phyloP scores from a whole-genome alignment of 2,888 invertebrate species.

The Apodemia hepburni region DNA sequence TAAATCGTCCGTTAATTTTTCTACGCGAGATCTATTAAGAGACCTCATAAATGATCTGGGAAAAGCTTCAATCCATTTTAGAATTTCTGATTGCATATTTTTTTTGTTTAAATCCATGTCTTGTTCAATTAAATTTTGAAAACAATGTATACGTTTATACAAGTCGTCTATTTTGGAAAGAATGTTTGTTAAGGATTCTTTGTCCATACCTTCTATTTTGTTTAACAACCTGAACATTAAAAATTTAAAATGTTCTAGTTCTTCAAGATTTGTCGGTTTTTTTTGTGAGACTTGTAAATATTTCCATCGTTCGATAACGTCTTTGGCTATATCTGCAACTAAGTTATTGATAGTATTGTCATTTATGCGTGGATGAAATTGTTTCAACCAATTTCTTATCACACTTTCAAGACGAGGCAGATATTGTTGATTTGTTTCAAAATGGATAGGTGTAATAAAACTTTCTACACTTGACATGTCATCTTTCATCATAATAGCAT shows the following conservation, averaged over 20 bases:
- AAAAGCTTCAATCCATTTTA: background rate
- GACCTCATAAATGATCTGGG: constrained; percentile 5
- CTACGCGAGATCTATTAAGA: constrained; percentile 9
- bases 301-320: constrained; percentile 26
- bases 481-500: background rate
- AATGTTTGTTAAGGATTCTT: constrained; percentile 19
- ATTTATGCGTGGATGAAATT: constrained; percentile 11
- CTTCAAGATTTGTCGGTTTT: constrained; percentile 17
- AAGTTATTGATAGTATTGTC: constrained; percentile 21
- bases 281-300: constrained; percentile 26
- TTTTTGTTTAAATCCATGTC: background rate
- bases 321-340: constrained; percentile 20
- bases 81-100: background rate
- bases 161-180: constrained; percentile 20
- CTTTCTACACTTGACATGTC: background rate
- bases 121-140: background rate
- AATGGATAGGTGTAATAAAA: background rate
- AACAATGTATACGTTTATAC: background rate
- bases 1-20: constrained; percentile 19
- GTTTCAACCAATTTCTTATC: constrained; percentile 22
- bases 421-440: constrained; percentile 13
- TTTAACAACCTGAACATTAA: constrained; percentile 23
- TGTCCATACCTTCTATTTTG: constrained; percentile 20
- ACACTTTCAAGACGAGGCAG: constrained; percentile 16
- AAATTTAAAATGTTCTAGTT: constrained; percentile 29